These are phyloP conservation scores for Acrossocheilus fasciatus DNA, from an alignment of 2,797 vertebrate species.

Conservation along the genomic window DNA sequence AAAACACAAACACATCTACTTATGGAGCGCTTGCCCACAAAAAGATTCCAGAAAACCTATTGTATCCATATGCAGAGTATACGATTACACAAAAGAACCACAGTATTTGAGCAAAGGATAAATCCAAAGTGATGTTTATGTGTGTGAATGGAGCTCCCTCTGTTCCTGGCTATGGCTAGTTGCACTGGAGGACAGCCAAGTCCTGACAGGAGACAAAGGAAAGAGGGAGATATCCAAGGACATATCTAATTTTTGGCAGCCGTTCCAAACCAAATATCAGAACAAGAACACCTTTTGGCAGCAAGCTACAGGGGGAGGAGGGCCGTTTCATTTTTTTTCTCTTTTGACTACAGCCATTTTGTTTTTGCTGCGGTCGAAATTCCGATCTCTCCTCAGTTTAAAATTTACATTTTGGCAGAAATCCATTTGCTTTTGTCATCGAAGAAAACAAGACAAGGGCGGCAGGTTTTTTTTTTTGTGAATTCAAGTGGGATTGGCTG, in stretches of 20 bases:
- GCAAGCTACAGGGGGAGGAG: slow-evolving; percentile 67
- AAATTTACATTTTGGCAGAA: slow-evolving; percentile 50
- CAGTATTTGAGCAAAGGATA: slow-evolving; percentile 58
- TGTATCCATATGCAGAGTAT: slow-evolving; percentile 45
- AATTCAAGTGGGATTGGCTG: slow-evolving; percentile 35
- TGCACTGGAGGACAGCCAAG: slow-evolving; percentile 65
- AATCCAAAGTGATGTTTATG: slow-evolving; percentile 63
- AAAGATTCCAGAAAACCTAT: slow-evolving; percentile 38
- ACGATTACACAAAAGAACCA: slow-evolving; percentile 52
- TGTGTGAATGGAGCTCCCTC: slow-evolving; percentile 61
- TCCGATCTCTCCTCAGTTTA: slow-evolving; percentile 71
- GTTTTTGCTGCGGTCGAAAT: slow-evolving; percentile 79
- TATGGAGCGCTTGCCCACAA: slow-evolving; percentile 19
- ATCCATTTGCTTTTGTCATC: slow-evolving; percentile 46
- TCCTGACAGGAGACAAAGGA: slow-evolving; percentile 66
- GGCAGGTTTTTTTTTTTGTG: slow-evolving; percentile 4
- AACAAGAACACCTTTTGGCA: slow-evolving; percentile 84
- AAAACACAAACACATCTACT: slow-evolving; percentile 26
- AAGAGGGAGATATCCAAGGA: slow-evolving; percentile 78
- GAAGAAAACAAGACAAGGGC: slow-evolving; percentile 44
- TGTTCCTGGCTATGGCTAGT: slow-evolving; percentile 61
- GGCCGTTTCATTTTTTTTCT: slow-evolving; percentile 69
- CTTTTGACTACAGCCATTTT: slow-evolving; percentile 84
- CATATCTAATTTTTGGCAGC: slow-evolving; percentile 85
- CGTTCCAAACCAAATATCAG: slow-evolving; percentile 79